A percentile compares a stretch with the other conserved stretches of the same genome.
These are phyloP conservation scores for Cinara cedri DNA, from an alignment of 2,888 invertebrate genomes.

Conservation along the genomic window DNA sequence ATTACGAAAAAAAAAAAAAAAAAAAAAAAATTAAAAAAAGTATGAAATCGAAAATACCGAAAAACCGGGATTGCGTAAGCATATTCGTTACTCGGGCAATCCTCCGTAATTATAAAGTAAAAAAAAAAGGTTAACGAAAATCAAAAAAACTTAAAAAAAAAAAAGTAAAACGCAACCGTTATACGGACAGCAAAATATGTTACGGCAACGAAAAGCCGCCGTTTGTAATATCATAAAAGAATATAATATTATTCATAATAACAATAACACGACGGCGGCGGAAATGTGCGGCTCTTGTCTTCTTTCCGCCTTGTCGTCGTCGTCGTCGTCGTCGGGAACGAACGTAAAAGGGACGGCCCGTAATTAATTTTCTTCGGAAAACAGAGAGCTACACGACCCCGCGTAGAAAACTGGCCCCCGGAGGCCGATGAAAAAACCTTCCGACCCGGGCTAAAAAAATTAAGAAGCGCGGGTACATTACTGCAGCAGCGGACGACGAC, in stretches of 20 bases:
- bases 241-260: neutral
- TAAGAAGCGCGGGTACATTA: neutral
- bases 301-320: too few relatives aligned
- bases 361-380: constrained; percentile 51
- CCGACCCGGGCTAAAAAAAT: constrained; percentile 29
- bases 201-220: too few relatives aligned
- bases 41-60: too few relatives aligned
- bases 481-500: neutral
- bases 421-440: constrained; percentile 43
- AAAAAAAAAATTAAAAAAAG: too few relatives aligned
- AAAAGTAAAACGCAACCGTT: too few relatives aligned
- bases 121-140: too few relatives aligned
- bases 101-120: too few relatives aligned
- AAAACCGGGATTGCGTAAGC: too few relatives aligned
- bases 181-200: too few relatives aligned
- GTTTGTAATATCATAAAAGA: too few relatives aligned
- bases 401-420: constrained; percentile 48
- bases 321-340: neutral
- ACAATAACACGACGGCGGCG: neutral
- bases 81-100: too few relatives aligned
- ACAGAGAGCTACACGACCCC: neutral
- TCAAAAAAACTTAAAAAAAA: neutral
- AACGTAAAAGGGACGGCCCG: constrained; percentile 18
- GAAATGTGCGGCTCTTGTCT: neutral
- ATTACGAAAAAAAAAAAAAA: too few relatives aligned